Base-by-base conservation (phyloP, 2,113 vertebrate genomes). In the Pelobates fuscus region DNA sequence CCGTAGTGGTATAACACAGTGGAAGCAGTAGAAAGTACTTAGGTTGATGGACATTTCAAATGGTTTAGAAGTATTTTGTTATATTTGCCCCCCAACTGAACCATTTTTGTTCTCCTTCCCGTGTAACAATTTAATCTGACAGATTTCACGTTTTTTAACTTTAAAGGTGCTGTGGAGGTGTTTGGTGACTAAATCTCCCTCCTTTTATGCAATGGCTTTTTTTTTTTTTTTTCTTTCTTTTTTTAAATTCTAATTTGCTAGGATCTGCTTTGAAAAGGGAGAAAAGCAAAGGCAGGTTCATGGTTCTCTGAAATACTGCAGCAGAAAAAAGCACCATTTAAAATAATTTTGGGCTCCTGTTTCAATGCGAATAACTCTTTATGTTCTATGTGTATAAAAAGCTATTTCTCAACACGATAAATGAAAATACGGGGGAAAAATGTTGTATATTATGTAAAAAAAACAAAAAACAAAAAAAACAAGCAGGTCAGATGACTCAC, bases 401-500 rank as follows among this genome's bases (percentile, higher is more conserved):
- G 91, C 93, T 95, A 94, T 95, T 91, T 89, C 86, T 88, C 89
- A 89, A 93, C 90, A 91, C 89, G 91, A 90, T 92, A 91, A 94
- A 91, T 91, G 83, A 57, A 57, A 87, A 88, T 82, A 23, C 72
- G 89, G 86, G n/a, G n/a, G 91, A 89, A 78, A 92, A 89, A 92
- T 91, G 95, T 93, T 95, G 95, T 92, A 95, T 95, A 93, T 92
- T 95, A 93, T 95, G 94, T 90, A 94, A 94, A 94, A 89, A 91
- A 92, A 94, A 93, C 72, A 37, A n/a, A n/a, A n/a, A 37, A 10
- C 4, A 32, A 10, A 37, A 37, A 37, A 37, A 10, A 6, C 32
- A 37, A 37, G 1, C 46, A 52, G 58, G 43, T 65, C 61, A 54
- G 20, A 29, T 12, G 30, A 67, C 37, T 23, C 25, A 46, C 63